Evolutionary conservation across 1,140 invertebrate genomes (phyloP), one percentile per base, ranked within the genome.

Genomic region (Octopus sinensis): DNA sequence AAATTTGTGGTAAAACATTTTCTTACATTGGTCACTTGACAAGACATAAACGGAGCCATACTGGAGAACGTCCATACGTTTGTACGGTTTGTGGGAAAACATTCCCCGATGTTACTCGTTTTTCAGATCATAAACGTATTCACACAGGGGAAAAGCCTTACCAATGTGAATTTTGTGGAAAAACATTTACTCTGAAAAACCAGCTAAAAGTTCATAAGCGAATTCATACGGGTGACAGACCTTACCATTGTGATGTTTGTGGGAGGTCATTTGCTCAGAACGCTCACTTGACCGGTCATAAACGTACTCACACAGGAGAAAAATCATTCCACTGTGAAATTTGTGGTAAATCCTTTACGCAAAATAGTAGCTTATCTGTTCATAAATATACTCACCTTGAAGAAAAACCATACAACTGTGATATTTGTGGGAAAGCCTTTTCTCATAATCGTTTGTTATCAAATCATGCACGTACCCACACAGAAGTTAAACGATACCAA

Each of bases 11-110:
- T 0, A 89, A 90, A 82, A 89, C 88, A 81, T 86, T 87, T n/a
- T 82, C 85, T 4, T 86, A 87, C 43, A 85, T 84, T 76, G 87
- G 86, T 4, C 88, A 89, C 81, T 83, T 90, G 5, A 81, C 82
- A n/a, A 79, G 88, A 17, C 95, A 89, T 92, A 92, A 95, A 86
- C 94, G 95, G 88, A 95, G 94, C 13, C 96, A 99, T 88, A 98
- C 96, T 0, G 95, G 96, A 81, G 92, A 93, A 81, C 94, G 95
- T 84, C 96, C 95, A 0, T 95, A 94, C 91, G 92, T 93, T 88
- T 97, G 96, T 88, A 91, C 92, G 0, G 92, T 95, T 82, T 97
- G 96, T 87, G 92, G 93, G 12, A 30, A 76, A 23, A 53, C 54
- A 17, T 83, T 83, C 53, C 68, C 77, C 52, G 56, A 79, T 17